Conservation (phyloP, 2,888 invertebrate genomes). For the Bugulina stolonifera region DNA sequence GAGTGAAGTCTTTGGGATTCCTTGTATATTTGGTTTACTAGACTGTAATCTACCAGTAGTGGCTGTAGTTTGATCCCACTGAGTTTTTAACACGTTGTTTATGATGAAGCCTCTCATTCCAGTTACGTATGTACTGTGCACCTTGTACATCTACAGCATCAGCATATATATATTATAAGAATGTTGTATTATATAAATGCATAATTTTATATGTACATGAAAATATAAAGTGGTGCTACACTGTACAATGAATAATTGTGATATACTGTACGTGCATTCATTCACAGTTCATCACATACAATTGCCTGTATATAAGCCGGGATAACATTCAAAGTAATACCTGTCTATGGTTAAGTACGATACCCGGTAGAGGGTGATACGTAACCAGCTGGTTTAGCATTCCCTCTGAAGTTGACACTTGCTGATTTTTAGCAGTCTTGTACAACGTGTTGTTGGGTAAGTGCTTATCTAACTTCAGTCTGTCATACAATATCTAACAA, state of each 20-base stretch:
- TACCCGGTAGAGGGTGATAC: slow-evolving; percentile 41
- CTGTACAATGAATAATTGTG: no score
- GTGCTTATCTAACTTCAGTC: slow-evolving; percentile 39
- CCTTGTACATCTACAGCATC: slow-evolving; percentile 43
- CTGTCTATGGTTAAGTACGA: slow-evolving; percentile 48
- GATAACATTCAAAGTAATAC: no score
- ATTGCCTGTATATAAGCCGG: no score
- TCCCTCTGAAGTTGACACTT: slow-evolving; percentile 45
- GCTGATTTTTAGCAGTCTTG: slow-evolving; percentile 38
- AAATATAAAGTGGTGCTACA: no score
- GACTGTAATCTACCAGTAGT: slow-evolving; percentile 47
- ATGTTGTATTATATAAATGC: no score
- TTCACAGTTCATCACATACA: no score
- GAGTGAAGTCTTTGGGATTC: slow-evolving; percentile 39
- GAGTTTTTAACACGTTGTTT: slow-evolving; percentile 35
- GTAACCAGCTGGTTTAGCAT: slow-evolving; percentile 38
- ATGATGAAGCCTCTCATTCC: slow-evolving; percentile 41
- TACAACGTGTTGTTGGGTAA: slow-evolving; percentile 37
- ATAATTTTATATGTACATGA: no score
- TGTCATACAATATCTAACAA: slow-evolving; percentile 43
- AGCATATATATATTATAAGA: no score
- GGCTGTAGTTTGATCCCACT: slow-evolving; percentile 48
- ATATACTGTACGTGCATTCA: no score
- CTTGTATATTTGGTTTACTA: slow-evolving; percentile 46
- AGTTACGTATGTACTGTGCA: slow-evolving; percentile 48